A percentile compares a stretch with the other conserved stretches of the same genome.
Evolutionary conservation across 2,888 invertebrate genomes (phyloP).

Genomic region (Papilio demoleus): DNA sequence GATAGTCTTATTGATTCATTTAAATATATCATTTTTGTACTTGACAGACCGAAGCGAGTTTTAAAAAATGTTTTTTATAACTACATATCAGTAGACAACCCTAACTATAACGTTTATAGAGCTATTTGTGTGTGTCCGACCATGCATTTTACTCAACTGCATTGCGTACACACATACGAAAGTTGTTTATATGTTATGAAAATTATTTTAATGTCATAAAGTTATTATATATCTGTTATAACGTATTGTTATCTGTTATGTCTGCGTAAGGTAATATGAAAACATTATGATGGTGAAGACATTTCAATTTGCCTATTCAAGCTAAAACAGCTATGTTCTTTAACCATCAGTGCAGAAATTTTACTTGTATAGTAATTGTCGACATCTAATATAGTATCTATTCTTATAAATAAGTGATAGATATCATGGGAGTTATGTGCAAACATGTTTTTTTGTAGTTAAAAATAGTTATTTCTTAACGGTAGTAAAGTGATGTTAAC

Average conservation of each 20-base stretch:
- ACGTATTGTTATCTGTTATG: background rate
- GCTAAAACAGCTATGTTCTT: background rate
- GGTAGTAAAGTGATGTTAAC: background rate
- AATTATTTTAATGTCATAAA: background rate
- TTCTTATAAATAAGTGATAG: no score
- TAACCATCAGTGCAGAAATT: background rate
- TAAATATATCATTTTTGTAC: no score
- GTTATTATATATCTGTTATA: no score
- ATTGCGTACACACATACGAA: background rate
- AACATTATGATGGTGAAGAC: background rate
- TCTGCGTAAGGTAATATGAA: background rate
- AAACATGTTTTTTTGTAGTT: background rate
- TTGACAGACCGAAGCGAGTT: background rate
- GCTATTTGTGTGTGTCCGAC: slow-evolving; percentile 19
- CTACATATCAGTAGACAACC: background rate
- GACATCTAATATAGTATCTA: no score
- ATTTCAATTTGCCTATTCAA: background rate
- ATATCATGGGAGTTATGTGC: no score
- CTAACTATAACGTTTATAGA: slow-evolving; percentile 14
- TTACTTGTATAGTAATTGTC: background rate
- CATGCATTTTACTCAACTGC: slow-evolving; percentile 27
- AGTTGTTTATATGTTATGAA: background rate
- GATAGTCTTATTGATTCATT: no score
- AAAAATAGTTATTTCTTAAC: background rate
- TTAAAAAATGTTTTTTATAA: background rate